These are phyloP conservation scores for Papilio polyxenes DNA, from an alignment of 1,140 invertebrate genomes.

Conservation along the genomic window DNA sequence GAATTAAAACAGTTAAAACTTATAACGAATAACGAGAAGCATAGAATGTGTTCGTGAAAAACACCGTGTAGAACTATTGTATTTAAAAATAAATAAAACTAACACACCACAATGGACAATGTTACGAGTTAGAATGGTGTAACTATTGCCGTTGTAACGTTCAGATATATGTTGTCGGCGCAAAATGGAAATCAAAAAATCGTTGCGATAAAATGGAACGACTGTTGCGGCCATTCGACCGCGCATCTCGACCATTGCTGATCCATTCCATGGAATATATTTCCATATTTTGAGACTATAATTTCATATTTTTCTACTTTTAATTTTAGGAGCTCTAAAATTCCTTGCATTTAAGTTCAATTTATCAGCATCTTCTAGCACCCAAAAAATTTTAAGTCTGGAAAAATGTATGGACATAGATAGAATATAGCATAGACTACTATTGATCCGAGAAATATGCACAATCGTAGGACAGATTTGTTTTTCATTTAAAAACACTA, in stretches of 20 bases:
- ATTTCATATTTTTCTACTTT: constrained; percentile 24
- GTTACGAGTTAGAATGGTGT: constrained; percentile 19
- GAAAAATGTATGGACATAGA: too few relatives aligned
- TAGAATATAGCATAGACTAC: too few relatives aligned
- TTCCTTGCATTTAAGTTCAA: too few relatives aligned
- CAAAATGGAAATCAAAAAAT: constrained; percentile 42
- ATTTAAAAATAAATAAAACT: constrained; percentile 6
- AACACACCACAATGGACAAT: background rate
- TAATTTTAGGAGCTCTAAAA: background rate
- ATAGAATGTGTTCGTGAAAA: background rate
- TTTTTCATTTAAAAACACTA: too few relatives aligned
- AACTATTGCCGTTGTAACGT: constrained; percentile 9
- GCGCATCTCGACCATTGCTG: constrained; percentile 50
- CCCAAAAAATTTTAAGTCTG: too few relatives aligned
- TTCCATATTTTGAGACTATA: constrained; percentile 59
- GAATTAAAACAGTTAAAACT: too few relatives aligned
- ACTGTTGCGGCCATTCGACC: constrained; percentile 28
- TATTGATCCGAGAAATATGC: too few relatives aligned
- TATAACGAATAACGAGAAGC: background rate
- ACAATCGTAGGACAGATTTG: too few relatives aligned
- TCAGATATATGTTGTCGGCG: constrained; percentile 10
- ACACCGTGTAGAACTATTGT: background rate
- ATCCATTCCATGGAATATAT: constrained; percentile 58
- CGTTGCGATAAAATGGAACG: constrained; percentile 32
- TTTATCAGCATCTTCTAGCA: too few relatives aligned